phyloP scores from a whole-genome alignment of 2,888 invertebrate species.

The Arctia plantaginis region DNA sequence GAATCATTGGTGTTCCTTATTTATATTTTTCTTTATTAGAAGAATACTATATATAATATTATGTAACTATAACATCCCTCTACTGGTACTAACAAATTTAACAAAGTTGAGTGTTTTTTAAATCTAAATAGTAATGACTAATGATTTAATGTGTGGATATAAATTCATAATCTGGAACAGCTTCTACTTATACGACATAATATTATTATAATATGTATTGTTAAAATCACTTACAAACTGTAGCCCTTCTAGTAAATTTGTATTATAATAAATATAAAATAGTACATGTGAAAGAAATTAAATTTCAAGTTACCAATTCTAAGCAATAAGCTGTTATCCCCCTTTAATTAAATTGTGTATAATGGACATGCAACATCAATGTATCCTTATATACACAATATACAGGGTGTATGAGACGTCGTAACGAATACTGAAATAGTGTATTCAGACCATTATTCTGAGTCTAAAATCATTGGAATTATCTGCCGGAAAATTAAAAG shows the following conservation, averaged over 20 bases:
- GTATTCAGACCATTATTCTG: no score
- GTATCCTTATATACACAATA: slow-evolving; percentile 16
- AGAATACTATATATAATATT: background rate
- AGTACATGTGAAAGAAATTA: slow-evolving; percentile 31
- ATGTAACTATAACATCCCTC: background rate
- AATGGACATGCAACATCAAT: slow-evolving; percentile 27
- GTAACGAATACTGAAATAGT: no score
- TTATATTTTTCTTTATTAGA: background rate
- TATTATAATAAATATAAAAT: slow-evolving; percentile 31
- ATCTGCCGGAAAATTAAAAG: no score
- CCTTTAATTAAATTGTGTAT: slow-evolving; percentile 24
- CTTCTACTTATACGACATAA: background rate
- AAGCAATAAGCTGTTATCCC: slow-evolving; percentile 38
- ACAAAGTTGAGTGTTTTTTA: background rate
- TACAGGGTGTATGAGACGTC: no score
- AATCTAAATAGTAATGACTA: background rate
- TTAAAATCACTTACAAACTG: slow-evolving; percentile 16
- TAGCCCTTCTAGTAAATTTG: slow-evolving; percentile 31
- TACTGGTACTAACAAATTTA: background rate
- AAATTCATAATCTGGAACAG: slow-evolving; percentile 11
- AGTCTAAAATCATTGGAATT: no score
- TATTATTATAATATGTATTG: slow-evolving; percentile 10
- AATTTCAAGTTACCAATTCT: slow-evolving; percentile 53
- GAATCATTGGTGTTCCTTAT: background rate
- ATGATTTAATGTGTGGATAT: background rate